Percentiles rank a stretch among this genome's conserved stretches.
These are phyloP conservation scores for Plectus sambesii DNA, from an alignment of 1,140 invertebrate genomes.

Conservation along the genomic window DNA sequence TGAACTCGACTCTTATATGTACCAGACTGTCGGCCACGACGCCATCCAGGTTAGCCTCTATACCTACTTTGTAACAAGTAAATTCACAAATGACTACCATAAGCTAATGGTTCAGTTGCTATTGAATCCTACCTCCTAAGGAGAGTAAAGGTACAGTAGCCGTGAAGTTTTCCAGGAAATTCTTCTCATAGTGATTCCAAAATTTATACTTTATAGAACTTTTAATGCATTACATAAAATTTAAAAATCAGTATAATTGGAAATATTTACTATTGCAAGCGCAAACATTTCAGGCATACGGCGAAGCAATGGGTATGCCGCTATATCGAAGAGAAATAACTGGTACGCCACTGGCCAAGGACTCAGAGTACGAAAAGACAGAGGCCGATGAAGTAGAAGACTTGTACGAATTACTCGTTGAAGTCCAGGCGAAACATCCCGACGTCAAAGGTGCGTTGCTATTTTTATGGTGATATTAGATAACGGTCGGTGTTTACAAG, in stretches of 20 bases:
- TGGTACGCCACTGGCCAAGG: conserved; percentile 63
- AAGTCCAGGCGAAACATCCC: conserved; percentile 61
- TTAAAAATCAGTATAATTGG: too few relatives aligned
- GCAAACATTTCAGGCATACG: conserved; percentile 58
- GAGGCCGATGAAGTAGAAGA: conserved; percentile 98
- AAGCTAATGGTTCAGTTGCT: too few relatives aligned
- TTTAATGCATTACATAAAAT: too few relatives aligned
- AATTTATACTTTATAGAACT: conserved; percentile 13
- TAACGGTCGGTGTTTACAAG: not conserved
- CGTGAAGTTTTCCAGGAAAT: not conserved
- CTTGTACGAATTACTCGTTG: conserved; percentile 68
- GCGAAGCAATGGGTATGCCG: conserved; percentile 82
- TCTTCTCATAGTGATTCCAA: not conserved
- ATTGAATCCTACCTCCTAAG: too few relatives aligned
- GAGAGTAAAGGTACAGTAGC: too few relatives aligned
- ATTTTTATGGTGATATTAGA: too few relatives aligned
- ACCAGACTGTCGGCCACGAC: conserved; percentile 94
- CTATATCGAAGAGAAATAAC: conserved; percentile 66
- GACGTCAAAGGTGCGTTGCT: conserved; percentile 37
- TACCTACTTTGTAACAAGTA: too few relatives aligned
- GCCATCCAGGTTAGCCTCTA: conserved; percentile 63
- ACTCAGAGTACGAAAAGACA: conserved; percentile 64
- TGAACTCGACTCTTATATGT: conserved; percentile 98
- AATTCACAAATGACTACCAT: too few relatives aligned
- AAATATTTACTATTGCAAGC: too few relatives aligned